phyloP scores from a whole-genome alignment of 2,797 vertebrate genomes.

The Hemibagrus guttatus region DNA sequence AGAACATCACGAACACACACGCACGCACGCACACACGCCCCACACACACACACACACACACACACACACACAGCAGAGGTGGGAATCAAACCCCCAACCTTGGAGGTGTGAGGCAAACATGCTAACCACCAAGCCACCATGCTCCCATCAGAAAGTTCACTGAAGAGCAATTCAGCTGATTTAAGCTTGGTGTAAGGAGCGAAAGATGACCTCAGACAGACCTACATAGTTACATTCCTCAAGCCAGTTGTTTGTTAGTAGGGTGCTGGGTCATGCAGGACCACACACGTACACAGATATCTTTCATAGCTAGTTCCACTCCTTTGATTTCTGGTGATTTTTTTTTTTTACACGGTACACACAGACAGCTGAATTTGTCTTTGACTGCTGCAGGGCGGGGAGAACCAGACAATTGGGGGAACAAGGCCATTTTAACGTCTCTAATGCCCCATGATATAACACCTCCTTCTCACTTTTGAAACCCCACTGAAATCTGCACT shows the following conservation, averaged over 20 bases:
- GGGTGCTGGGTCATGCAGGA: neutral
- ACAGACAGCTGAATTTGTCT: conserved; percentile 20
- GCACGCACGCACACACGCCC: too few relatives aligned
- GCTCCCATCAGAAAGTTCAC: neutral
- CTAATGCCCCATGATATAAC: neutral
- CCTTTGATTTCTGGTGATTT: conserved; percentile 55
- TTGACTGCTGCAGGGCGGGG: conserved; percentile 1
- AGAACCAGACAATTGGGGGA: neutral
- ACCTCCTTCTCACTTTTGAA: neutral
- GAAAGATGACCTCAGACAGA: neutral
- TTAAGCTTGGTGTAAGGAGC: neutral
- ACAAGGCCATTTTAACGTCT: conserved; percentile 1
- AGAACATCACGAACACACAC: too few relatives aligned
- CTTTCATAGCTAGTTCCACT: conserved; percentile 56
- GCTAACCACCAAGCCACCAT: too few relatives aligned
- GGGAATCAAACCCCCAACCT: too few relatives aligned
- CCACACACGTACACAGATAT: conserved; percentile 4
- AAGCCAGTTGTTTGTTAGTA: neutral
- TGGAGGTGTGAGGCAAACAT: too few relatives aligned
- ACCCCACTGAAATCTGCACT: neutral
- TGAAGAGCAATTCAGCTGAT: neutral
- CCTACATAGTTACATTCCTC: neutral
- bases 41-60: too few relatives aligned
- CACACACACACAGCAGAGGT: too few relatives aligned
- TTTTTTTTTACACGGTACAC: conserved; percentile 17